Percentiles rank a stretch among this genome's conserved stretches.
phyloP scores from a whole-genome alignment of 2,797 vertebrate genomes.

The Onychomys torridus region DNA sequence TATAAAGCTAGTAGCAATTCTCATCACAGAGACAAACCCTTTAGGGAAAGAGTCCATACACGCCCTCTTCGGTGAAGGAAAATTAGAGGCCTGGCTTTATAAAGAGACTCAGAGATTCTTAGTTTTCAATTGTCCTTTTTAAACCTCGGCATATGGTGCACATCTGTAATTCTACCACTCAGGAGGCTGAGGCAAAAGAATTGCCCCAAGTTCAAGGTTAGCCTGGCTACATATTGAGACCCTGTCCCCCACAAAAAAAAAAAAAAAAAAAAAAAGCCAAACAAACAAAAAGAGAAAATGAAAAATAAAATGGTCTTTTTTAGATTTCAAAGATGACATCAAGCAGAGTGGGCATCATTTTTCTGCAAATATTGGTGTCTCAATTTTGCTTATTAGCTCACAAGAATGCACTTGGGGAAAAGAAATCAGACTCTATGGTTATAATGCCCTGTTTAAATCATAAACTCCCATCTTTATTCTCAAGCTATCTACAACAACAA shows the following conservation, averaged over 20 bases:
- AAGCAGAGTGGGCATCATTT: neutral
- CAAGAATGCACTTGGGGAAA: conserved; percentile 15
- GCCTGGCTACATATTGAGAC: neutral
- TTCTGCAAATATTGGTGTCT: neutral
- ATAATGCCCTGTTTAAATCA: conserved; percentile 20
- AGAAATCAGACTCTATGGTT: conserved; percentile 1
- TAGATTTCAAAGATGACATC: neutral
- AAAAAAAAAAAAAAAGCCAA: neutral
- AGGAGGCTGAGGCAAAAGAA: neutral
- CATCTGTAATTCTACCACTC: neutral
- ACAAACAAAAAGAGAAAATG: neutral
- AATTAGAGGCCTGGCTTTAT: neutral
- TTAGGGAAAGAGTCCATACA: neutral
- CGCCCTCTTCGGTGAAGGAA: neutral
- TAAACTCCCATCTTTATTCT: conserved; percentile 30
- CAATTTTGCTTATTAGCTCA: neutral
- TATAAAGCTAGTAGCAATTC: conserved; percentile 12
- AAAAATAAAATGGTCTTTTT: neutral
- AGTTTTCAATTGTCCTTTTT: conserved; percentile 13
- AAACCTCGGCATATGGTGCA: neutral
- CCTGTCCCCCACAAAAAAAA: neutral
- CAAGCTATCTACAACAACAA: conserved; percentile 14
- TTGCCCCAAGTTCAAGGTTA: neutral
- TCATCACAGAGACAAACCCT: neutral
- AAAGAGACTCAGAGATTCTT: conserved; percentile 11